Conservation (phyloP, 2,888 invertebrate genomes). For the Acholoe squamosa region DNA sequence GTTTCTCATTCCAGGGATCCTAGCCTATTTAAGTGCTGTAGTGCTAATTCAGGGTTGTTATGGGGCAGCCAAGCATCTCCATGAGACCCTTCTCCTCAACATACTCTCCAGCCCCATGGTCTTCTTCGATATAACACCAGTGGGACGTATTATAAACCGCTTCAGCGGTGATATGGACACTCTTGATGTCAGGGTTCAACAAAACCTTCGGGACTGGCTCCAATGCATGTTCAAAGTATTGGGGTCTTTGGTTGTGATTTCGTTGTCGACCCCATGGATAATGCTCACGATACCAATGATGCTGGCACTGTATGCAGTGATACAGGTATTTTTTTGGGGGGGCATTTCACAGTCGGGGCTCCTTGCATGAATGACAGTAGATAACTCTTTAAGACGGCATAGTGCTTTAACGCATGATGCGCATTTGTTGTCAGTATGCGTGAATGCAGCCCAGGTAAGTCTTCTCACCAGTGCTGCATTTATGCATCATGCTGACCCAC, state of each 20-base stretch:
- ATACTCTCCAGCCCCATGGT: not conserved
- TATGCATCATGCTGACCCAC: too few species aligned
- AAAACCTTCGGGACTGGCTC: conserved; percentile 59
- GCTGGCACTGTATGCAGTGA: not conserved
- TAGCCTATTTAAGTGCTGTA: not conserved
- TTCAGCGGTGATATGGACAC: conserved; percentile 79
- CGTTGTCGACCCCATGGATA: not conserved
- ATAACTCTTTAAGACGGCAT: too few species aligned
- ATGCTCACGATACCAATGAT: not conserved
- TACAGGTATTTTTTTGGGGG: not conserved
- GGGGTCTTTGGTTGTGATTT: not conserved
- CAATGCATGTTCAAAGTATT: not conserved
- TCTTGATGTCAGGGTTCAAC: conserved; percentile 74
- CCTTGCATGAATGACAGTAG: too few species aligned
- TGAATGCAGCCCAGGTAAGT: too few species aligned
- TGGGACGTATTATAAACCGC: conserved; percentile 78
- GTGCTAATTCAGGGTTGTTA: not conserved
- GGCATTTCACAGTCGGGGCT: too few species aligned
- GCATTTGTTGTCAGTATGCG: too few species aligned
- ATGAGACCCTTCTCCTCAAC: not conserved
- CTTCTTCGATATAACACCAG: conserved; percentile 79
- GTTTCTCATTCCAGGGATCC: not conserved
- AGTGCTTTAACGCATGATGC: too few species aligned
- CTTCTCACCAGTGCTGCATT: too few species aligned
- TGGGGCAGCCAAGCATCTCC: not conserved